A percentile compares a stretch with the other conserved stretches of the same genome.
Conservation (phyloP, 2,888 invertebrate species). For the Byasa hedistus region DNA sequence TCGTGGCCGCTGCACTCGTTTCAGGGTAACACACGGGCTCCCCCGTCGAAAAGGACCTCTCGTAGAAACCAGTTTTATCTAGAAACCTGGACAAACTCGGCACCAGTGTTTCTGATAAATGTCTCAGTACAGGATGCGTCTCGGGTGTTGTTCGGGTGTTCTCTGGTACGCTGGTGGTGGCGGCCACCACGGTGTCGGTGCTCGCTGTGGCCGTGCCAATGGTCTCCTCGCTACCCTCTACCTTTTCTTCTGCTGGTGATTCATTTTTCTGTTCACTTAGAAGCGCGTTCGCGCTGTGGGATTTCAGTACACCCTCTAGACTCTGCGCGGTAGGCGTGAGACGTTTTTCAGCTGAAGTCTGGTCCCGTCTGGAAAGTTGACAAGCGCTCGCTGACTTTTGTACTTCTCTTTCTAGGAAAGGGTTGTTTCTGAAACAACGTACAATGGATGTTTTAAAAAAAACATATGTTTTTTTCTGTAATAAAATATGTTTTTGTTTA, state of each 20-base stretch:
- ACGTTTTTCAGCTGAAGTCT: conserved; percentile 54
- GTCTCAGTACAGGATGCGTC: conserved; percentile 48
- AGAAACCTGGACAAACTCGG: conserved; percentile 58
- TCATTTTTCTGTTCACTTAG: conserved; percentile 51
- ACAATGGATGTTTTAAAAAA: too few relatives aligned
- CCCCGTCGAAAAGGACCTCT: conserved; percentile 59
- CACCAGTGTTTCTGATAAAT: conserved; percentile 57
- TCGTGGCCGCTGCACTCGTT: conserved; percentile 47
- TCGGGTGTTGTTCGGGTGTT: conserved; percentile 37
- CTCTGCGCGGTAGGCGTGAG: conserved; percentile 48
- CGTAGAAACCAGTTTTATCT: conserved; percentile 52
- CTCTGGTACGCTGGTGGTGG: conserved; percentile 34
- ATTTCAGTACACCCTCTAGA: conserved; percentile 66
- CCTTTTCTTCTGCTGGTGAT: conserved; percentile 37
- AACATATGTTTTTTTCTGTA: too few relatives aligned
- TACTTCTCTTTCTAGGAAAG: conserved; percentile 78
- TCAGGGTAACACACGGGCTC: conserved; percentile 47
- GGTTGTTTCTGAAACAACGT: conserved; percentile 64
- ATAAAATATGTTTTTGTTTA: too few relatives aligned
- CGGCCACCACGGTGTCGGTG: conserved; percentile 66
- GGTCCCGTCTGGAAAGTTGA: conserved; percentile 68
- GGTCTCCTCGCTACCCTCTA: conserved; percentile 61
- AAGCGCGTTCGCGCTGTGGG: conserved; percentile 69
- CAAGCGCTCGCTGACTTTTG: conserved; percentile 84
- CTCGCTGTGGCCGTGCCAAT: conserved; percentile 54